phyloP scores from a whole-genome alignment of 2,113 vertebrate species.

The Nothobranchius furzeri region DNA sequence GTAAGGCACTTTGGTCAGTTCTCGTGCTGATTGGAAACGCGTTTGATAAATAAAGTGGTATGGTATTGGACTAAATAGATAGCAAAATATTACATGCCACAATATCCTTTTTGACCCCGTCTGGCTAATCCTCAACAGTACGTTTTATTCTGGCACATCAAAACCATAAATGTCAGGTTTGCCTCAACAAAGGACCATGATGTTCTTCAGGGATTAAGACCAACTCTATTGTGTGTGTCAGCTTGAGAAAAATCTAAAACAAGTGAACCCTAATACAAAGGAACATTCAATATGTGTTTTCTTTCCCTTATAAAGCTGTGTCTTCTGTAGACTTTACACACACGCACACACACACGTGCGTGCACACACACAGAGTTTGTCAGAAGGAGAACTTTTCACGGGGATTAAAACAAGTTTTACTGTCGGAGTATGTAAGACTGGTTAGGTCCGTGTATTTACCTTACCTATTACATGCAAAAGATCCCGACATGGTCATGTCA shows the following conservation, averaged over 20 bases:
- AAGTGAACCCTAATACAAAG: constrained; percentile 18
- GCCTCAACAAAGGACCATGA: constrained; percentile 29
- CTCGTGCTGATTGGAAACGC: no score
- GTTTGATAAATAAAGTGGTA: no score
- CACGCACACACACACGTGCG: constrained; percentile 11
- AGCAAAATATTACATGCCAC: constrained; percentile 23
- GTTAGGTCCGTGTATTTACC: neutral
- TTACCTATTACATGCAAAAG: no score
- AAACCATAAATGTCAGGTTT: constrained; percentile 43
- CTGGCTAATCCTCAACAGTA: constrained; percentile 17
- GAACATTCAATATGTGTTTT: constrained; percentile 15
- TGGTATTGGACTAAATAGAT: neutral
- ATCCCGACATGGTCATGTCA: no score
- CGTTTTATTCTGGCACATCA: constrained; percentile 29
- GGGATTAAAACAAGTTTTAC: constrained; percentile 11
- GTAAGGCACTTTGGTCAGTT: no score
- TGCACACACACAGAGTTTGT: constrained; percentile 14
- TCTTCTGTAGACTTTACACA: constrained; percentile 24
- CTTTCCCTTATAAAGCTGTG: constrained; percentile 61
- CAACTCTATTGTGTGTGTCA: constrained; percentile 32
- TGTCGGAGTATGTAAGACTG: neutral
- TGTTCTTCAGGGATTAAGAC: constrained; percentile 46
- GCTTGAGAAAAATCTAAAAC: constrained; percentile 36
- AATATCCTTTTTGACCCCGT: constrained; percentile 36
- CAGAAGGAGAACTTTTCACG: constrained; percentile 23